Base-by-base conservation (phyloP, 2,113 vertebrate species). In the Varanus komodoensis region DNA sequence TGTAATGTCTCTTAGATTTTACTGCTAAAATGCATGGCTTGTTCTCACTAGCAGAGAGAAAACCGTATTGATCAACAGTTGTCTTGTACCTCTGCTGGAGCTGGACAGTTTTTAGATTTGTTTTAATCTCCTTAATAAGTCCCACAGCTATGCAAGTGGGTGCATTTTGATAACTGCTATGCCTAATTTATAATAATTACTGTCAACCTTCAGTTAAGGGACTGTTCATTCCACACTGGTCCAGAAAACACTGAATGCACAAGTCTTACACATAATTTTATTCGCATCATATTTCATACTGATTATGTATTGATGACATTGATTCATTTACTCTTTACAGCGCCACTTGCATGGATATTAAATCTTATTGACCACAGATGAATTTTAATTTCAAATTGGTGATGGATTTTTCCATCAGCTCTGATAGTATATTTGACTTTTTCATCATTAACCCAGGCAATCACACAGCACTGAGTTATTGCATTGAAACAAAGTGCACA, bases 401-500 rank as follows among this genome's bases (percentile, higher is more conserved):
- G 97, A 98, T 99, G 97, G 98, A 98, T 98, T 99, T 98, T 98
- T 97, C 98, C 98, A 98, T 98, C 98, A 97, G 97, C 98, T 97
- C 98, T 98, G 97, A 98, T 98, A 98, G 98, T 98, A 96, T 98
- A 97, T 98, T 98, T 98, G 97, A 98, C 97, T 97, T 96, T 98
- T 97, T 98, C 96, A 97, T 98, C 97, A 98, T 98, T 98, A 97
- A 97, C 96, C 95, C 96, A 97, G 96, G 96, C 97, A 96, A 97
- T 97, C 97, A 97, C 97, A 98, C 97, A 97, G 97, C 95, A 96
- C 98, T 97, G 97, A 98, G 97, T 98, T 98, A 98, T 98, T 97
- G 97, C 97, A 97, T 96, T 97, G 96, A 97, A 98, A 98, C 97
- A 97, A 97, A 97, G 96, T 96, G 96, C 97, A 97, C 97, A 98